Evolutionary conservation across 2,797 vertebrate genomes (phyloP), one percentile per base, ranked within the genome.

Genomic region (Arctocebus calabarensis): DNA sequence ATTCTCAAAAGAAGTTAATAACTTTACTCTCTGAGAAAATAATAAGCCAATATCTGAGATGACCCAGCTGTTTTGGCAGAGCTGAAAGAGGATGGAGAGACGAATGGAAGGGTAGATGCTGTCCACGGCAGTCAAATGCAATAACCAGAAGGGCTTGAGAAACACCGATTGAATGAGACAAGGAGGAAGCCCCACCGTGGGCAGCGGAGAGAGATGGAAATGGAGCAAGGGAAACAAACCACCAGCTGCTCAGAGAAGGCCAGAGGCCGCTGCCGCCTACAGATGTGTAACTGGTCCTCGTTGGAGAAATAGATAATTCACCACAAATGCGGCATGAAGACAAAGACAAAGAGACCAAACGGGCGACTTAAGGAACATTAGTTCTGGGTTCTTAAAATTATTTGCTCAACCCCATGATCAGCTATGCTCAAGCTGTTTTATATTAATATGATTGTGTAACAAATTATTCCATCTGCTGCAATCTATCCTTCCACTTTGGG

Each of bases 371-470:
- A 96, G 93, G 84, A 97, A 96, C 95, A 97, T 96, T 96, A 94
- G 70, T 95, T 96, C 8, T 83, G 96, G 83, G 84, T 96, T 97
- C 96, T 97, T 96, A 97, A 97, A 97, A 97, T 93, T 96, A 96
- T 95, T 91, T 89, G 66, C 97, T 94, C 93, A 94, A 71, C 96
- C 95, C 97, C 96, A 94, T 96, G 97, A 97, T 90, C 96, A 96
- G 84, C 0, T 4, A 93, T 96, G 96, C 97, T 96, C 45, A 97
- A 48, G 27, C 43, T 29, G 14, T 52, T n/a, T 68, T 74, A 73
- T 55, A 62, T 8, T 61, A 73, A 74, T 10, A 77, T 4, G 43
- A 94, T 22, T 22, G 2, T 45, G 17, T 32, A 37, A 43, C 32
- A 81, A 45, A 17, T 40, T 45, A 32, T 11, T 70, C 61, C 57